These are phyloP conservation scores for Tanypteryx hageni DNA, from an alignment of 2,888 invertebrate genomes.

Conservation along the genomic window DNA sequence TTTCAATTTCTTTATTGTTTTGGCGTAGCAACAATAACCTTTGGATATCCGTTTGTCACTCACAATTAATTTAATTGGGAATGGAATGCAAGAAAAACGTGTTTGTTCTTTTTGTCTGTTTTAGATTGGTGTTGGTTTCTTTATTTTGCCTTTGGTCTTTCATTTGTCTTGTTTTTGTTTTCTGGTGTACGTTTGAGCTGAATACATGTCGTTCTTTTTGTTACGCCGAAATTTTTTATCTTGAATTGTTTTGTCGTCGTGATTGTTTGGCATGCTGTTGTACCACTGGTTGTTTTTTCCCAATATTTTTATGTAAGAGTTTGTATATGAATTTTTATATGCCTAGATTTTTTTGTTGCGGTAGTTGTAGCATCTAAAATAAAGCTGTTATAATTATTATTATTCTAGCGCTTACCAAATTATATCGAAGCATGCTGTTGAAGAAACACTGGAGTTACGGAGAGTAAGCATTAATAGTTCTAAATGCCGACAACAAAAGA, in stretches of 20 bases:
- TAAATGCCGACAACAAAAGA: background rate
- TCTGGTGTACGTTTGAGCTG: too few relatives aligned
- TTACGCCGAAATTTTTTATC: too few relatives aligned
- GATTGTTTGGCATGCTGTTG: background rate
- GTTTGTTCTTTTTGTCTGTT: conserved; percentile 67
- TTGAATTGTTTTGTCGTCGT: too few relatives aligned
- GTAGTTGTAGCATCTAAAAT: background rate
- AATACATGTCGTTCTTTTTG: too few relatives aligned
- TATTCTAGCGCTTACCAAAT: background rate
- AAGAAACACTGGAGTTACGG: background rate
- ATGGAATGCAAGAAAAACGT: too few relatives aligned
- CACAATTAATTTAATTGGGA: background rate
- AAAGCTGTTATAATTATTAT: background rate
- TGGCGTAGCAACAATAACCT: conserved; percentile 38
- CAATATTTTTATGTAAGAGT: too few relatives aligned
- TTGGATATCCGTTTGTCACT: conserved; percentile 60
- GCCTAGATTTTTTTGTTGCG: background rate
- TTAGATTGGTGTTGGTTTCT: conserved; percentile 65
- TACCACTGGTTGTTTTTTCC: too few relatives aligned
- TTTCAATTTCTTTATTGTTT: background rate
- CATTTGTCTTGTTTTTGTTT: background rate
- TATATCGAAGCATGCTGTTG: background rate
- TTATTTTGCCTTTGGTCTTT: conserved; percentile 42
- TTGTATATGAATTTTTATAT: background rate
- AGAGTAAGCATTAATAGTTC: background rate